Base-by-base conservation (phyloP, 1,140 invertebrate genomes). In the Drosophila ambigua region DNA sequence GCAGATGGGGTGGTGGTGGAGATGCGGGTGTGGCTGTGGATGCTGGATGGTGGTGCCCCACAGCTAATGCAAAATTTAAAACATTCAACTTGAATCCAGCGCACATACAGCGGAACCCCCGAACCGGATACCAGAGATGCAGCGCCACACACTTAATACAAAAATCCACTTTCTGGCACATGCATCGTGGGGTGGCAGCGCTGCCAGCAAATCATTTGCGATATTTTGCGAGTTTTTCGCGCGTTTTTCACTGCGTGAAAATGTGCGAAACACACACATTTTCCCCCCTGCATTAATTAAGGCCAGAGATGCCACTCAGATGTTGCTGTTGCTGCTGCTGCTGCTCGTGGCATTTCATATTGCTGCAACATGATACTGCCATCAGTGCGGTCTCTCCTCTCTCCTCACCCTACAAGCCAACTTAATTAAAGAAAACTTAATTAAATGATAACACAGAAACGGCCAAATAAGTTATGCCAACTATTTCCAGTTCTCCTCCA, bases 341-440 rank as follows among this genome's bases (percentile, higher is more conserved):
- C 49, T 53, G 44, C 54, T 73, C 41, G 31, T 46, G 60, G 60
- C 71, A 48, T 43, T 69, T 51, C 66, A 52, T 82, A 67, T 74
- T 83, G 65, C 72, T 49, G 71, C 76, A 84, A 68, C 80, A 79
- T 77, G 79, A 57, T 41, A 58, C 69, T 57, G 28, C 50, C 55
- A 68, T 68, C 72, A 64, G 54, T 68, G 49, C 28, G 76, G 67
- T 71, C 45, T 71, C 52, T 44, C 43, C 74, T 68, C 71, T 68
- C 50, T 11, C 9, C 31, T 35, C 9, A 11, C 35, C 67, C 72
- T 74, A 68, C 74, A 72, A 72, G 79, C 85, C 67, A 60, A 79
- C 83, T 79, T 87, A 87, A 87, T 87, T 87, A 82, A 87, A 82
- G 82, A 87, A 88, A 87, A 83, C 79, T 88, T 88, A 87, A 87